Percentiles rank a stretch among this genome's conserved stretches.
phyloP scores from a whole-genome alignment of 35 echinoderm and acorn worm genomes.

The Ophiothrix spiculata region DNA sequence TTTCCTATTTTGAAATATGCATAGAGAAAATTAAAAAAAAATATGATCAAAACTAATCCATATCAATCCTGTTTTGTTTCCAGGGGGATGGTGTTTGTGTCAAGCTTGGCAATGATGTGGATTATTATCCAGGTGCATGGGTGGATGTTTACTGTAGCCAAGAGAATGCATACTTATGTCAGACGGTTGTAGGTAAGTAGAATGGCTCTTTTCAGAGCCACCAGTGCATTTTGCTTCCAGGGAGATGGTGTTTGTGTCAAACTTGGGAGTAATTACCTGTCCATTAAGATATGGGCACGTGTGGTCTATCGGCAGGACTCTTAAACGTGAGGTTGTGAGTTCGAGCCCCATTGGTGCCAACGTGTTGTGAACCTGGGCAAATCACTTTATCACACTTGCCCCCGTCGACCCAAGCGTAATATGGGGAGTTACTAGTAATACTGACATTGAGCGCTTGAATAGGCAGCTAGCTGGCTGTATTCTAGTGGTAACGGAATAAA shows the following conservation, averaged over 20 bases:
- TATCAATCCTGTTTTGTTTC: background rate
- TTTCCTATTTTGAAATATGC: background rate
- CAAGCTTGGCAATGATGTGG: background rate
- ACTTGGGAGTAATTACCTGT: background rate
- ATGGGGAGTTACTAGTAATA: too few species aligned
- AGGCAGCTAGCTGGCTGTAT: too few species aligned
- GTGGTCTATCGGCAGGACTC: background rate
- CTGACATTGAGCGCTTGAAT: too few species aligned
- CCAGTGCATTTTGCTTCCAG: background rate
- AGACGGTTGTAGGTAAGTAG: background rate
- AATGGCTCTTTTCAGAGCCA: background rate
- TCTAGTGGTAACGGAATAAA: too few species aligned
- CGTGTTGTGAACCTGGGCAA: background rate
- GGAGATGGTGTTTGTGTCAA: background rate
- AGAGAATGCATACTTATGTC: background rate
- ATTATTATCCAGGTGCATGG: background rate
- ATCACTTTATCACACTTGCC: too few species aligned
- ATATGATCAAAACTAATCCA: background rate
- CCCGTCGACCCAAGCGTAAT: too few species aligned
- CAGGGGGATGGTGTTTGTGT: background rate
- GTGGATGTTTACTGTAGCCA: background rate
- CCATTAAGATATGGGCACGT: background rate
- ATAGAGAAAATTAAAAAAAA: background rate
- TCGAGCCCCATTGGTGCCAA: background rate
- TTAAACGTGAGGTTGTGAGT: background rate